Evolutionary conservation across 2,113 vertebrate genomes (phyloP).

Genomic region (Syngnathus floridae): DNA sequence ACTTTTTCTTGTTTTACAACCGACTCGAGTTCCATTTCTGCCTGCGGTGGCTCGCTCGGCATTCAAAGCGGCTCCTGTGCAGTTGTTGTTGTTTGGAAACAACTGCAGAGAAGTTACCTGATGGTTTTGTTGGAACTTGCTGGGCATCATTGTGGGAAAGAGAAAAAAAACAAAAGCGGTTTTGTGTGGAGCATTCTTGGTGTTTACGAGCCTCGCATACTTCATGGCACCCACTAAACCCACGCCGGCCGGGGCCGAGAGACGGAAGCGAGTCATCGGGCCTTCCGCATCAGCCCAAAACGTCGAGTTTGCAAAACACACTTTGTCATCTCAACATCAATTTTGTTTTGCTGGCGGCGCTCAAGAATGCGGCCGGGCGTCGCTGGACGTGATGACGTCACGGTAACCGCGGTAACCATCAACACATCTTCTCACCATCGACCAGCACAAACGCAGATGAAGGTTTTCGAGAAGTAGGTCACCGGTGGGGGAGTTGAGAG

Average conservation of each 20-base stretch:
- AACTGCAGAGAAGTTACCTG: neutral
- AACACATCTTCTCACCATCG: neutral
- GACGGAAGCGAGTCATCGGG: too few relatives aligned
- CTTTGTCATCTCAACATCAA: neutral
- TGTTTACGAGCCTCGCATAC: conserved; percentile 9
- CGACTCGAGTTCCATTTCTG: conserved; percentile 24
- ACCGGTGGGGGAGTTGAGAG: neutral
- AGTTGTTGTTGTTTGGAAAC: neutral
- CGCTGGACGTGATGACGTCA: neutral
- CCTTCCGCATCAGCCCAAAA: too few relatives aligned
- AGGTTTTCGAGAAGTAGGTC: neutral
- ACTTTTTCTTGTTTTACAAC: conserved; percentile 16
- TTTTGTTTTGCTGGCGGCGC: neutral
- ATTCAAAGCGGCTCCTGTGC: neutral
- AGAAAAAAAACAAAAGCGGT: neutral
- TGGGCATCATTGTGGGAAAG: neutral
- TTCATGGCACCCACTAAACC: conserved; percentile 4
- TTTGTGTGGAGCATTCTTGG: conserved; percentile 13
- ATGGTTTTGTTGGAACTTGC: neutral
- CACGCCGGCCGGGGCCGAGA: neutral
- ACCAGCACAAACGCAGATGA: neutral
- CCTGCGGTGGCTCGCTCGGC: conserved; percentile 22
- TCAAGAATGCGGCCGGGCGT: too few relatives aligned
- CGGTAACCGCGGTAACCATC: neutral
- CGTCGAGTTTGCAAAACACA: too few relatives aligned